A percentile compares a stretch with the other conserved stretches of the same genome.
phyloP scores from a whole-genome alignment of 2,888 invertebrate genomes.

The Leucophenga montana region DNA sequence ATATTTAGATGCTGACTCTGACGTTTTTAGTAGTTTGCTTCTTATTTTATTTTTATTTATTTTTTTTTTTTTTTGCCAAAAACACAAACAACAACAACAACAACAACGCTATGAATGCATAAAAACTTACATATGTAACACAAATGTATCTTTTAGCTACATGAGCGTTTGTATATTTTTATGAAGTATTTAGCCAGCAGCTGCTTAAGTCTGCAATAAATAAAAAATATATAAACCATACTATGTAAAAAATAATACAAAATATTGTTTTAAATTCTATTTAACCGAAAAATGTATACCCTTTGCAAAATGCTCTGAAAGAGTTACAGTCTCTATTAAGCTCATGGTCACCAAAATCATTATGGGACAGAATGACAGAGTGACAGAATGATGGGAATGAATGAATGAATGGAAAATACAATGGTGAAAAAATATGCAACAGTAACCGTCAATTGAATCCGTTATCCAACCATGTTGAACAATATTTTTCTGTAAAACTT shows the following conservation, averaged over 20 bases:
- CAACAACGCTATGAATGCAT: neutral
- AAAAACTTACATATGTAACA: neutral
- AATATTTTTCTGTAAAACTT: no score
- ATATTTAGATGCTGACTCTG: conserved; percentile 16
- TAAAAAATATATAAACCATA: neutral
- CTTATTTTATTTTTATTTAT: conserved; percentile 1
- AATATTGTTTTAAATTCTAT: neutral
- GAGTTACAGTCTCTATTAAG: no score
- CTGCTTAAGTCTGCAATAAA: conserved; percentile 16
- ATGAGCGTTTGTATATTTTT: neutral
- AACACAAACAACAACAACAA: neutral
- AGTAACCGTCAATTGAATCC: no score
- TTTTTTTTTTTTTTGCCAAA: no score
- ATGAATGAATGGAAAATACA: no score
- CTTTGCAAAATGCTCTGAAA: no score
- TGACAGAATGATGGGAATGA: no score
- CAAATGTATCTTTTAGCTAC: neutral
- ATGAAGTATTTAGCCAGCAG: conserved; percentile 19
- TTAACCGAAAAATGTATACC: neutral
- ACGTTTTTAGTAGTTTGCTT: neutral
- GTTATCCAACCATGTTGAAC: no score
- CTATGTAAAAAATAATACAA: neutral
- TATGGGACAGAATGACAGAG: no score
- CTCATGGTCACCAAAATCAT: no score
- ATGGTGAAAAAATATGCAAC: no score